Percentiles rank a stretch among this genome's conserved stretches.
Conservation (phyloP, 2,888 invertebrate genomes). For the Athalia cordata region DNA sequence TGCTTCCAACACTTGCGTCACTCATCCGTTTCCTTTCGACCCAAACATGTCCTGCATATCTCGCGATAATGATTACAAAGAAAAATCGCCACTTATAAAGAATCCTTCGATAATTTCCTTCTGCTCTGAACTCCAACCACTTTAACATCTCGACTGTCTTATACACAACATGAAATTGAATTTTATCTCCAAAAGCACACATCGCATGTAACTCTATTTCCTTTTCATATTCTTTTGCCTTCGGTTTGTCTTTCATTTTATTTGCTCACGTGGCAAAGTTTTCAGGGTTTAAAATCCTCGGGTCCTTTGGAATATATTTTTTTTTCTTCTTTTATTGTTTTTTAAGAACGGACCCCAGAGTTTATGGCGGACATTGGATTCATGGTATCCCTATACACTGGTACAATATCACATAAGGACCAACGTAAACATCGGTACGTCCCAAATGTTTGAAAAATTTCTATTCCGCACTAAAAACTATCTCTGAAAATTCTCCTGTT, state of each 20-base stretch:
- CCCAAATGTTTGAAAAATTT: neutral
- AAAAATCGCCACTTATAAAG: no score
- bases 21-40: neutral
- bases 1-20: neutral
- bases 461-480: neutral
- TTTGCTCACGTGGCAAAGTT: neutral
- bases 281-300: neutral
- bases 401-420: conserved; percentile 26
- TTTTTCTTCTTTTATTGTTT: conserved; percentile 28
- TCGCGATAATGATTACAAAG: no score
- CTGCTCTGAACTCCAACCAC: no score
- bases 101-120: no score
- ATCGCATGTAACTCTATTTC: no score
- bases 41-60: no score
- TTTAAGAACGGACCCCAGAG: conserved; percentile 25
- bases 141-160: no score
- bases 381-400: neutral
- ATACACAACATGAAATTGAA: no score
- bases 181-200: no score
- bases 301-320: neutral
- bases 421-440: conserved; percentile 36
- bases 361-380: conserved; percentile 6
- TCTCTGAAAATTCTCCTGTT: neutral
- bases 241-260: neutral
- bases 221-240: neutral